These are phyloP conservation scores for Cheilosia soror DNA, from an alignment of 2,888 invertebrate genomes.

Conservation along the genomic window DNA sequence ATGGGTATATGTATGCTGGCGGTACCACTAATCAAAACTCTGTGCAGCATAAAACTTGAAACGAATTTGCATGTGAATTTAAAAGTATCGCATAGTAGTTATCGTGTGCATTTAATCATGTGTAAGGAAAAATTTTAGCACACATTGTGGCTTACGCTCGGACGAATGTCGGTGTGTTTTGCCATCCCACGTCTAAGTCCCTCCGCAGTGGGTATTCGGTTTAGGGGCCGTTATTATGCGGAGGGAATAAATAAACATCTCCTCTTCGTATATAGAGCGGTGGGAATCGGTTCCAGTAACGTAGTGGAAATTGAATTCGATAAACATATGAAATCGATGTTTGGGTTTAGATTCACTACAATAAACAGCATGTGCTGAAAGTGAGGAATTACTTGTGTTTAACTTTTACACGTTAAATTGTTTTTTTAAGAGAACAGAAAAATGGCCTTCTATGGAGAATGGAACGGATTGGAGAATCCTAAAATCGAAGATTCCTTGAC, in stretches of 20 bases:
- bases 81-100: conserved; percentile 47
- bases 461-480: no score
- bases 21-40: conserved; percentile 63
- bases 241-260: conserved; percentile 62
- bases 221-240: conserved; percentile 29
- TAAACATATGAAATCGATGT: conserved; percentile 35
- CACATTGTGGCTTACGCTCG: conserved; percentile 16
- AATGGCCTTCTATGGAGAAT: no score
- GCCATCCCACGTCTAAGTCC: conserved; percentile 25
- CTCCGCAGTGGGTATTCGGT: conserved; percentile 22
- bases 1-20: conserved; percentile 5
- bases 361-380: conserved; percentile 20
- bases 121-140: conserved; percentile 65
- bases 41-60: conserved; percentile 56
- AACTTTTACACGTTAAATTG: no score
- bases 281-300: conserved; percentile 37
- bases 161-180: conserved; percentile 15
- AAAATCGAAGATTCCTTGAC: no score
- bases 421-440: no score
- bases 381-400: no score
- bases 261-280: not conserved
- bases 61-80: conserved; percentile 56
- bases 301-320: conserved; percentile 56
- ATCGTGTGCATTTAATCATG: conserved; percentile 61
- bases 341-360: not conserved